Evolutionary conservation across 92 coral and sea anemone genomes (phyloP), one percentile per base, ranked within the genome.

Genomic region (Nematostella vectensis): DNA sequence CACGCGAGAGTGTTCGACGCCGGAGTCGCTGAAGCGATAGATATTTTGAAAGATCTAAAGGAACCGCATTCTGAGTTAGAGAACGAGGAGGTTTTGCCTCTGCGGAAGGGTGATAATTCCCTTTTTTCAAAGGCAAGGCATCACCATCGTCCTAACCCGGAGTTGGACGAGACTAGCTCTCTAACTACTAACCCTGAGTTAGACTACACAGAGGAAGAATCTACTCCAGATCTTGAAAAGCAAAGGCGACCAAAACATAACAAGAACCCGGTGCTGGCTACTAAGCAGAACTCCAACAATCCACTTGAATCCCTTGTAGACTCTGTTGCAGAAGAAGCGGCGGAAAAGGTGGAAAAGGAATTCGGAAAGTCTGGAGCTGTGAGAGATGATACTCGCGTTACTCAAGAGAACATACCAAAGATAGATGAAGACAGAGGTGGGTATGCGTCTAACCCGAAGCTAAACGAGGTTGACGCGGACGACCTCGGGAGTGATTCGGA

Each of bases 291-390:
- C 15, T 54, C 42, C 25, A 25, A 4, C 27, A 6, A 27, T 50
- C 55, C 25, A n/a, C 48, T 38, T 54, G 42, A 66, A 24, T 31
- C 44, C 30, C 6, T 66, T 10, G 45, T 66, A 40, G 63, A 55
- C 23, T 53, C 55, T 9, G 72, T 55, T 55, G 72, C 72, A 0
- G 30, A 66, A 28, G 37, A 66, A 47, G 72, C 72, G 0, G 72
- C 63, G 1, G 51, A 66, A 43, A 56, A 66, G 30, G 72, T 66
- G 2, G 72, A 66, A 20, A 54, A 66, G 23, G 33, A 55, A 3
- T 11, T 51, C 8, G 24, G 25, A 21, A 65, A 65, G 24, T 24
- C 50, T 8, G 26, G 28, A 43, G 13, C 18, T 3, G 37, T 28
- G 3, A 12, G 40, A 33, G 21, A 33, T 33, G 40, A 33, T 6